These are phyloP conservation scores for Botia almorhae DNA, from an alignment of 2,797 vertebrate genomes.

Conservation along the genomic window DNA sequence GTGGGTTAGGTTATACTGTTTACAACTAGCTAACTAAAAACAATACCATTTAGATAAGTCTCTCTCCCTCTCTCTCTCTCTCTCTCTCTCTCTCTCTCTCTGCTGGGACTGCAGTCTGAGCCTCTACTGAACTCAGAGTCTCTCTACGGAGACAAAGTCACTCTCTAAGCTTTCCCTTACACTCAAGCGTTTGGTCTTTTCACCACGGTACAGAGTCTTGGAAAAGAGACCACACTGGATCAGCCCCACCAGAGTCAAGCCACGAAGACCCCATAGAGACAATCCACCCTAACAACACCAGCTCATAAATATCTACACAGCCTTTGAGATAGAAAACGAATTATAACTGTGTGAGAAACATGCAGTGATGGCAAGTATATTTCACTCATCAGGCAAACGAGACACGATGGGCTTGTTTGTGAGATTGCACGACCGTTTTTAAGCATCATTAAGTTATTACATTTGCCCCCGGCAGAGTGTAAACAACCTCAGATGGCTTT, in stretches of 20 bases:
- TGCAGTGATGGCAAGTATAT: conserved; percentile 69
- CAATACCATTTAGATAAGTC: too few relatives aligned
- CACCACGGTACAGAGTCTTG: conserved; percentile 51
- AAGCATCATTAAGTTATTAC: conserved; percentile 77
- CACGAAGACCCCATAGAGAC: conserved; percentile 64
- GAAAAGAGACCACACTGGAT: conserved; percentile 57
- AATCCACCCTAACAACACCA: conserved; percentile 55
- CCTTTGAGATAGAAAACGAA: conserved; percentile 70
- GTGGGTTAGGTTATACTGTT: too few relatives aligned
- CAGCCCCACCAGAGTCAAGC: conserved; percentile 62
- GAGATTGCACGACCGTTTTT: conserved; percentile 69
- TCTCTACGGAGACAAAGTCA: conserved; percentile 30
- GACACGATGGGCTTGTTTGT: conserved; percentile 73
- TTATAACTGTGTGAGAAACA: conserved; percentile 74
- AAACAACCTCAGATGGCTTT: conserved; percentile 75
- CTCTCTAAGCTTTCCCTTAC: conserved; percentile 26
- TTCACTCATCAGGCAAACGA: conserved; percentile 71
- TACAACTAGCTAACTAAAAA: too few relatives aligned
- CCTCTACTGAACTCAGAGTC: conserved; percentile 2
- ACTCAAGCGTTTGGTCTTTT: conserved; percentile 41
- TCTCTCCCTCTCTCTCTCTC: too few relatives aligned
- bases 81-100: too few relatives aligned
- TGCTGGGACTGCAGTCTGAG: conserved; percentile 4
- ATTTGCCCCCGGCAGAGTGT: conserved; percentile 71
- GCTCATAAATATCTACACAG: conserved; percentile 69